phyloP scores from a whole-genome alignment of 2,113 vertebrate genomes.

The Esox niger region DNA sequence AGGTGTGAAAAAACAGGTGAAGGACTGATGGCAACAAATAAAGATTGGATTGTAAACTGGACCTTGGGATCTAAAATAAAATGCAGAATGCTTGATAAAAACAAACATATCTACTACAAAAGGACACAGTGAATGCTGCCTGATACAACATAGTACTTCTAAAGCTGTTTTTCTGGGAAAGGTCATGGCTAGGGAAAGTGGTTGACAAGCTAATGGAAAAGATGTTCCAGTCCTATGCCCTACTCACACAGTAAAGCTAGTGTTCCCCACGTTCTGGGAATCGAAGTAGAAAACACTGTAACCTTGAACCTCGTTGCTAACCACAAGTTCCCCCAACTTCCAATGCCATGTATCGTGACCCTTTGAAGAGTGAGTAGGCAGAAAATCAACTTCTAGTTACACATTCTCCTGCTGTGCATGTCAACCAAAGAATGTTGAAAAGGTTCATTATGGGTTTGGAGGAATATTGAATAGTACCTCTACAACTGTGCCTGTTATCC shows the following conservation, averaged over 20 bases:
- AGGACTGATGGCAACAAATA: conserved; percentile 32
- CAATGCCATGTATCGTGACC: no score
- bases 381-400: no score
- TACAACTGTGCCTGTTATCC: no score
- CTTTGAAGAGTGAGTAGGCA: no score
- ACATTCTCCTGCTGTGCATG: no score
- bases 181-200: conserved; percentile 31
- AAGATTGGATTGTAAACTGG: conserved; percentile 29
- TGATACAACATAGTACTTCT: conserved; percentile 6
- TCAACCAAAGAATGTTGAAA: no score
- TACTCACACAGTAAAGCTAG: neutral
- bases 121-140: neutral
- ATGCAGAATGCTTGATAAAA: conserved; percentile 29
- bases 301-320: no score
- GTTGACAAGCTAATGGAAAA: conserved; percentile 36
- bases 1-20: conserved; percentile 16
- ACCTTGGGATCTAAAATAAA: conserved; percentile 25
- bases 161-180: conserved; percentile 7
- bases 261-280: neutral
- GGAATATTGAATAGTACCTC: neutral
- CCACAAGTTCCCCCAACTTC: no score
- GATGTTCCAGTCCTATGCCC: neutral
- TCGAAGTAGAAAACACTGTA: no score
- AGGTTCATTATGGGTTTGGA: no score
- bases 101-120: conserved; percentile 14